A percentile compares a stretch with the other conserved stretches of the same genome.
Evolutionary conservation across 2,888 invertebrate genomes (phyloP).

Genomic region (Phyllotreta cruciferae): DNA sequence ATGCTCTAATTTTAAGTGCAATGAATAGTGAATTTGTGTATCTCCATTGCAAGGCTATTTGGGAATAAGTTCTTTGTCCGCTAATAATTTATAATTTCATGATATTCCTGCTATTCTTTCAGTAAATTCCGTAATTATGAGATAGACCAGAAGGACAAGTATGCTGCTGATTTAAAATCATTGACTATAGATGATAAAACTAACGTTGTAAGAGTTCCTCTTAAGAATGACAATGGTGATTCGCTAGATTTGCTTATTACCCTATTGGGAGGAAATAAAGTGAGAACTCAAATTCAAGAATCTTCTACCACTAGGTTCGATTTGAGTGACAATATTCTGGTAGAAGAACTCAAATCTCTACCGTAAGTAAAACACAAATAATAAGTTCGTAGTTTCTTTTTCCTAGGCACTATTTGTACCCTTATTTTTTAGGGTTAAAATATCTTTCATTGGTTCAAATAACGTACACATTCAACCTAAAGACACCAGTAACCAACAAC

Average conservation of each 20-base stretch:
- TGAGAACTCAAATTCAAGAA: slow-evolving; percentile 34
- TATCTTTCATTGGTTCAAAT: background rate
- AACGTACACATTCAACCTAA: background rate
- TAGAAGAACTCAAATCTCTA: slow-evolving; percentile 33
- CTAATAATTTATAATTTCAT: too few relatives aligned
- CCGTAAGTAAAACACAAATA: slow-evolving; percentile 29
- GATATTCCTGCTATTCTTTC: too few relatives aligned
- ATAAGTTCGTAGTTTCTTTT: background rate
- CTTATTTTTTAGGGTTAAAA: background rate
- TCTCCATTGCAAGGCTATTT: too few relatives aligned
- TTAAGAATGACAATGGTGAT: slow-evolving; percentile 28
- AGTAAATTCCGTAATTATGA: slow-evolving; percentile 23
- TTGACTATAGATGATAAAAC: background rate
- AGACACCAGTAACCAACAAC: slow-evolving; percentile 1
- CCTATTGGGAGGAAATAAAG: slow-evolving; percentile 24
- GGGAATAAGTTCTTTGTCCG: too few relatives aligned
- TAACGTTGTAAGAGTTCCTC: slow-evolving; percentile 25
- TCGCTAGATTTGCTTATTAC: slow-evolving; percentile 30
- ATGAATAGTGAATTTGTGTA: too few relatives aligned
- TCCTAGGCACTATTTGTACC: background rate
- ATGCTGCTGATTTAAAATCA: slow-evolving; percentile 13
- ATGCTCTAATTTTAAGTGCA: too few relatives aligned
- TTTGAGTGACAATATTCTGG: slow-evolving; percentile 31
- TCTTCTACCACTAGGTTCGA: slow-evolving; percentile 31
- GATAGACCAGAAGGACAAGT: slow-evolving; percentile 17